phyloP scores from a whole-genome alignment of 2,888 invertebrate genomes.

The Pandemis cinnamomeana region DNA sequence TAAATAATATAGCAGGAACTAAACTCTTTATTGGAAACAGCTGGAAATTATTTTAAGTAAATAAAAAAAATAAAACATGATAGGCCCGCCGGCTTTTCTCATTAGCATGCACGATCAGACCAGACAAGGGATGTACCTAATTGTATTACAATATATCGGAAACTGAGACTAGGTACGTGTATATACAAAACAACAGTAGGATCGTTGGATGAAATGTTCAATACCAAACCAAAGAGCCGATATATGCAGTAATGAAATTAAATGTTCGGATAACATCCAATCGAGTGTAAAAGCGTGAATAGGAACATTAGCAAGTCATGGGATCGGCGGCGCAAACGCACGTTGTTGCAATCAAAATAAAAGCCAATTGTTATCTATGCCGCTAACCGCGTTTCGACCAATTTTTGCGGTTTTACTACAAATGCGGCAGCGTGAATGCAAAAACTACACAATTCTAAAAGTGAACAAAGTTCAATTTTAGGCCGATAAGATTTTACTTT shows the following conservation, averaged over 20 bases:
- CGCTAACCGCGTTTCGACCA: constrained; percentile 22
- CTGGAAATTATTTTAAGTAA: background rate
- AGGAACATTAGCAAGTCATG: constrained; percentile 21
- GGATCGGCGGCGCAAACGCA: constrained; percentile 4
- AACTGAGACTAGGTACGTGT: background rate
- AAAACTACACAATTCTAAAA: constrained; percentile 18
- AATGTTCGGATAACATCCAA: constrained; percentile 8
- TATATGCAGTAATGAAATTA: constrained; percentile 8
- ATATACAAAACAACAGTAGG: background rate
- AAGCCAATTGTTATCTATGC: constrained; percentile 29
- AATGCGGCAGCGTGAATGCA: constrained; percentile 6
- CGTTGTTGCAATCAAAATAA: constrained; percentile 25
- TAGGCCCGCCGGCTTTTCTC: background rate
- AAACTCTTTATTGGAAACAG: background rate
- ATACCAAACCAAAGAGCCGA: background rate
- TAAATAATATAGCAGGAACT: background rate
- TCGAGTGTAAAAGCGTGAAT: constrained; percentile 12
- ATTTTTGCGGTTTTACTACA: constrained; percentile 28
- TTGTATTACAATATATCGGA: background rate
- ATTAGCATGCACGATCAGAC: background rate
- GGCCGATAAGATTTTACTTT: background rate
- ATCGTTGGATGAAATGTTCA: background rate
- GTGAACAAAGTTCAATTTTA: constrained; percentile 14
- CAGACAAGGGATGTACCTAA: background rate
- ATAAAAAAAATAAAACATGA: background rate